Evolutionary conservation across 2,888 invertebrate genomes (phyloP), one percentile per base, ranked within the genome.

Genomic region (Hemicrepidius hirtus): DNA sequence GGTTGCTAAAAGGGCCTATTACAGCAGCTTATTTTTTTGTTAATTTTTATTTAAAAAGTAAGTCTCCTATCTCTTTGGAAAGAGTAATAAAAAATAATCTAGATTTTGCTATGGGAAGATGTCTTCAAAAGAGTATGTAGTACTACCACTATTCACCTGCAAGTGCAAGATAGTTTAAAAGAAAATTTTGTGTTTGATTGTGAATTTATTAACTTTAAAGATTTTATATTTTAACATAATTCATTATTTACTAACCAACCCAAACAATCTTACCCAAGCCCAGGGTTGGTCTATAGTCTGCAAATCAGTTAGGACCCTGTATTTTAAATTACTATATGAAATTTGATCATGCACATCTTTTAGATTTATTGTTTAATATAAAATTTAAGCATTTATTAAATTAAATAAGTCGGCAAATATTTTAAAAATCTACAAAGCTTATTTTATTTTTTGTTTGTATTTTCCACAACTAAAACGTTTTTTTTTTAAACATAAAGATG

Each of bases 201-300:
- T 44, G 41, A 40, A 40, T n/a, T n/a, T 24, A 13, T 44, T 6
- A 44, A 13, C 41, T 13, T 44, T 12, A 44, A 24, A 24, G 24
- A 24, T 24, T 24, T 24, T 24, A 24, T 3, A 24, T 24, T 24
- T 7, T 40, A 6, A 60, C n/a, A 44, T 13, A 62, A n/a, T 46
- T 32, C 50, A 49, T 28, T 21, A n/a, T 40, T 28, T 67, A 46
- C 13, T 68, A 60, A 68, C 59, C 62, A 37, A 49, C 68, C 68
- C 63, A 63, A 49, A 41, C 40, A 44, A 57, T 32, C n/a, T 70
- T 49, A 64, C 20, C 50, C 32, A 72, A 66, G 73, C 76, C 76
- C 76, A 76, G 76, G 76, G 76, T 73, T 65, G 68, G 67, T 73
- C 69, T 70, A 71, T 73, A 73, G 74, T 71, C 60, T 66, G 55